These are phyloP conservation scores for Porites lutea DNA, from an alignment of 64 coral and sea anemone genomes.

Conservation along the genomic window DNA sequence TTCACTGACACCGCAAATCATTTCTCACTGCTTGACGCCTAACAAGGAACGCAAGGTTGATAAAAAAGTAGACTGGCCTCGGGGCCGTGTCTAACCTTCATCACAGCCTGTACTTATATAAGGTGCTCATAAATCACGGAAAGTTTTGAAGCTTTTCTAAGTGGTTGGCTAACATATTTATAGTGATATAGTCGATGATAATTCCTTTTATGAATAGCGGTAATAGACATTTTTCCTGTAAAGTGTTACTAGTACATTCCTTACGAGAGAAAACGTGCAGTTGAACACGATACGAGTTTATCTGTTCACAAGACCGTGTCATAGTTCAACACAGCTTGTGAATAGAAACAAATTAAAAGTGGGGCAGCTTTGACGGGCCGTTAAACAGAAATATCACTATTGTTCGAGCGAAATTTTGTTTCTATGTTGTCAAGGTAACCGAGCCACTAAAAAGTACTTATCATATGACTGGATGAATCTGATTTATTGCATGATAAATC, in stretches of 20 bases:
- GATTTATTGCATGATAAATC: background rate
- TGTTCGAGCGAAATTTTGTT: background rate
- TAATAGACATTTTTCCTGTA: background rate
- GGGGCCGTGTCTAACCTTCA: too few relatives aligned
- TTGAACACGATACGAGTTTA: background rate
- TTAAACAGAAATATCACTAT: background rate
- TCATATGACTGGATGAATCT: background rate
- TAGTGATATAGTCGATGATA: too few relatives aligned
- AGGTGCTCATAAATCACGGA: too few relatives aligned
- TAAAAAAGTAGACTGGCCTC: too few relatives aligned
- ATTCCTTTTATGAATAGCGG: background rate
- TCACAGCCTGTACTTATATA: too few relatives aligned
- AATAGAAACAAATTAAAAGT: background rate
- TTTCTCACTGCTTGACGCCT: too few relatives aligned
- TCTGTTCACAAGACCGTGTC: background rate
- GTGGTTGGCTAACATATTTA: too few relatives aligned
- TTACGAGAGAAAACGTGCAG: background rate
- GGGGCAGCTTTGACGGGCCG: background rate
- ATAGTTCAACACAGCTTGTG: background rate
- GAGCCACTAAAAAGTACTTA: background rate
- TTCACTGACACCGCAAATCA: too few relatives aligned
- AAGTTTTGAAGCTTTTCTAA: too few relatives aligned
- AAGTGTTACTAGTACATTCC: background rate
- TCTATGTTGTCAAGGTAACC: constrained; percentile 6
- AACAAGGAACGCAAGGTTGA: too few relatives aligned